A percentile compares a stretch with the other conserved stretches of the same genome.
These are phyloP conservation scores for Mionectes olivaceus DNA, from an alignment of 2,797 vertebrate genomes.

Conservation along the genomic window DNA sequence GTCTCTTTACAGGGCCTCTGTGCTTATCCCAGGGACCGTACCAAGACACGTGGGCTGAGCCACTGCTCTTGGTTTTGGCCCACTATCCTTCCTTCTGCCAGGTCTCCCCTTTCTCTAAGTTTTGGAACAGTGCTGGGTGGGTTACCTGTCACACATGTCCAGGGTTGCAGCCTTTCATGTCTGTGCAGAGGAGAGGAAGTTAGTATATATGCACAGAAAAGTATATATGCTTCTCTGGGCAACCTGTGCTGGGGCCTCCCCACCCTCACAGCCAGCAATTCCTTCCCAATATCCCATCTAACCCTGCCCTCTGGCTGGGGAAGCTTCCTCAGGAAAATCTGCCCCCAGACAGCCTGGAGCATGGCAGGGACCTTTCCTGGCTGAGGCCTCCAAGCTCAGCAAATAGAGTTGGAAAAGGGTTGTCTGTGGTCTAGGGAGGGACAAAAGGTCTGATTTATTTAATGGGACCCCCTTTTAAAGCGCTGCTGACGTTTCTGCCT, in stretches of 20 bases:
- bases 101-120: neutral
- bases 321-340: neutral
- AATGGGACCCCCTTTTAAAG: neutral
- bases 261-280: neutral
- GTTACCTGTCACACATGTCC: neutral
- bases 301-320: neutral
- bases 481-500: neutral
- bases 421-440: neutral
- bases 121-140: neutral
- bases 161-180: rapidly evolving
- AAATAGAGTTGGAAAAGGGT: neutral
- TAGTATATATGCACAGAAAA: neutral
- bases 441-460: neutral
- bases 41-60: neutral
- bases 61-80: neutral
- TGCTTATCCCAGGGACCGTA: neutral
- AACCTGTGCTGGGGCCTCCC: neutral
- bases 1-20: neutral
- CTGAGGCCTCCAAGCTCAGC: neutral
- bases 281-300: neutral
- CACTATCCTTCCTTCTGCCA: neutral
- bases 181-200: neutral
- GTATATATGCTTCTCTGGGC: neutral
- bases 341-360: neutral
- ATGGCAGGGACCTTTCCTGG: neutral